Evolutionary conservation across 2,888 invertebrate genomes (phyloP), one percentile per base, ranked within the genome.

Genomic region (Heliconius aoede): DNA sequence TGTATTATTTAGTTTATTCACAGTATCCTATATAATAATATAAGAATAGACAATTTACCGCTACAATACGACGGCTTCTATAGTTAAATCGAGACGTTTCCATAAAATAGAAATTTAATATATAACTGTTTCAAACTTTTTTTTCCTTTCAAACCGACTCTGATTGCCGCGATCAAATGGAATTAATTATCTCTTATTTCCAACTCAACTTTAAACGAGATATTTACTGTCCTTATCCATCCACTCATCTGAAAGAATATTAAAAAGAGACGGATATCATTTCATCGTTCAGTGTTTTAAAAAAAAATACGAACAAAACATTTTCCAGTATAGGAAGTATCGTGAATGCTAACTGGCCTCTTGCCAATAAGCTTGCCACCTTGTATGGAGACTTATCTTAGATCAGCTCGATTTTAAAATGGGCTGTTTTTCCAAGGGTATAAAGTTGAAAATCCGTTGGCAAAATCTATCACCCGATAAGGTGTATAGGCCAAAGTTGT

Each of bases 271-370:
- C 51, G 13, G 74, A 36, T 18, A 74, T 68, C 30, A 72, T 74
- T 74, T 61, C 30, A 60, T 65, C 68, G 71, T 60, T 74, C 68
- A 51, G 71, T 60, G 40, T 69, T 55, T 76, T 51, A 76, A 76
- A 79, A 77, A n/a, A 79, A 76, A 75, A 76, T 68, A 74, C 79
- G 73, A 78, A 80, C 72, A 79, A 81, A 83, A 80, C 77, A 79
- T 79, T 80, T 82, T 80, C 78, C 76, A 81, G 82, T 81, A 80
- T 78, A 81, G 80, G 81, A 83, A 81, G 79, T 79, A 80, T 80
- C 79, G 81, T 79, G 79, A 79, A 81, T 80, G 81, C 80, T 78
- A 74, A 79, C 78, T 83, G 82, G 82, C 82, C 78, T 76, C 77
- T 81, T 81, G 82, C 83, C 82, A 82, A 81, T 79, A 79, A 74